Evolutionary conservation across 2,888 invertebrate species (phyloP).

Genomic region (Allolobophora icterica): DNA sequence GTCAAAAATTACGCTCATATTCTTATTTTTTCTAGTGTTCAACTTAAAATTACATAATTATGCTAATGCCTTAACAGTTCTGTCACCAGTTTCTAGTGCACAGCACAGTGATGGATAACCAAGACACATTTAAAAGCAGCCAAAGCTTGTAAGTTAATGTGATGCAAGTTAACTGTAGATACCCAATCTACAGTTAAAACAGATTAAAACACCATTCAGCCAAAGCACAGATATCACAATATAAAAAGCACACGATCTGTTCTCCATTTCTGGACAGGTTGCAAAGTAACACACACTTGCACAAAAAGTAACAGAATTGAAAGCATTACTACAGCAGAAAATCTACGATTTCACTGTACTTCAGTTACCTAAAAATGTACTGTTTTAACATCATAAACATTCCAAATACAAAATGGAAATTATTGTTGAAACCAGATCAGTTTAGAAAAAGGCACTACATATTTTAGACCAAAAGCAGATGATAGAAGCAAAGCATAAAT

Average conservation of each 20-base stretch:
- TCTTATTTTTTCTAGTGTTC: background rate
- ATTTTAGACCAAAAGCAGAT: background rate
- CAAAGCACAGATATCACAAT: background rate
- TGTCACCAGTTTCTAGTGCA: background rate
- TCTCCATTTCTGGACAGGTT: background rate
- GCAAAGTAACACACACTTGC: background rate
- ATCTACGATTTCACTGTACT: no score
- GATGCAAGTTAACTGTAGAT: background rate
- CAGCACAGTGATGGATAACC: background rate
- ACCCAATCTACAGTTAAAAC: background rate
- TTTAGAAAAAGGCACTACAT: background rate
- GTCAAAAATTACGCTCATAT: background rate
- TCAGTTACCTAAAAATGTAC: background rate
- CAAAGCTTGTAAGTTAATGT: background rate
- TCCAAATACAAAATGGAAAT: background rate
- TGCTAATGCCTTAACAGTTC: background rate
- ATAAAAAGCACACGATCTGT: background rate
- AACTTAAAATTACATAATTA: conserved; percentile 8
- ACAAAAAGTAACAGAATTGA: background rate
- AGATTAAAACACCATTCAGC: background rate
- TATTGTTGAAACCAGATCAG: background rate
- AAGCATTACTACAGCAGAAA: background rate
- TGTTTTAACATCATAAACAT: background rate
- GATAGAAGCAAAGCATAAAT: background rate
- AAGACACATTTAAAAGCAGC: background rate